These are phyloP conservation scores for Mola mola DNA, from an alignment of 2,113 vertebrate genomes.

Conservation along the genomic window DNA sequence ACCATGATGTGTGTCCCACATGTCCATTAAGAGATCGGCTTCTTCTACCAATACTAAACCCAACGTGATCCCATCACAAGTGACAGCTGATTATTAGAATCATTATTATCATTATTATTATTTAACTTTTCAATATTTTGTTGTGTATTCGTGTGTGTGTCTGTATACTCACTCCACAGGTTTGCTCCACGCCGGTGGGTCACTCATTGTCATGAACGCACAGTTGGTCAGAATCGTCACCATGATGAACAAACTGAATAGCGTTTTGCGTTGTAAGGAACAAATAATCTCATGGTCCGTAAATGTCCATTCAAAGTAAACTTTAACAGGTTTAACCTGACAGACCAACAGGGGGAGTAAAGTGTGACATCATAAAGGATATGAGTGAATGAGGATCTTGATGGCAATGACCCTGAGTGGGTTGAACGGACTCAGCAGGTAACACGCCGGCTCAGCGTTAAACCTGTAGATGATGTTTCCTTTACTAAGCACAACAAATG, in stretches of 20 bases:
- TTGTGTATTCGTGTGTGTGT: background rate
- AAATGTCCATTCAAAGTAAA: too few relatives aligned
- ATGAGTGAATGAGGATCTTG: slow-evolving; percentile 94
- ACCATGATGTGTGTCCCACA: too few relatives aligned
- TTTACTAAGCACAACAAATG: slow-evolving; percentile 93
- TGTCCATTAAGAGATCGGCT: too few relatives aligned
- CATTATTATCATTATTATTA: too few relatives aligned
- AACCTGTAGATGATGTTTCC: slow-evolving; percentile 93
- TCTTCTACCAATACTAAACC: too few relatives aligned
- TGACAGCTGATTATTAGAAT: too few relatives aligned
- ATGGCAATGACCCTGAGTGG: slow-evolving; percentile 83
- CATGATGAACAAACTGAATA: slow-evolving; percentile 98
- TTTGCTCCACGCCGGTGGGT: slow-evolving; percentile 94
- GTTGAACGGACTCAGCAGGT: slow-evolving; percentile 88
- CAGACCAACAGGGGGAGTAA: too few relatives aligned
- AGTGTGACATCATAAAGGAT: slow-evolving; percentile 83
- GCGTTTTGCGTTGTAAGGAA: slow-evolving; percentile 87
- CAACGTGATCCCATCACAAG: too few relatives aligned
- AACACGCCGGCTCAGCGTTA: slow-evolving; percentile 88
- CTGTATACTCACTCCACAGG: slow-evolving; percentile 91
- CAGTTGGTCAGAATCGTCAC: slow-evolving; percentile 97
- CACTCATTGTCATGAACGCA: slow-evolving; percentile 95
- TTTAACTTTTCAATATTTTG: too few relatives aligned
- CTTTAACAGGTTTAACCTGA: too few relatives aligned
- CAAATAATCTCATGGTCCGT: too few relatives aligned